Conservation (phyloP, 2,888 invertebrate species). For the Nemotelus nigrinus region DNA sequence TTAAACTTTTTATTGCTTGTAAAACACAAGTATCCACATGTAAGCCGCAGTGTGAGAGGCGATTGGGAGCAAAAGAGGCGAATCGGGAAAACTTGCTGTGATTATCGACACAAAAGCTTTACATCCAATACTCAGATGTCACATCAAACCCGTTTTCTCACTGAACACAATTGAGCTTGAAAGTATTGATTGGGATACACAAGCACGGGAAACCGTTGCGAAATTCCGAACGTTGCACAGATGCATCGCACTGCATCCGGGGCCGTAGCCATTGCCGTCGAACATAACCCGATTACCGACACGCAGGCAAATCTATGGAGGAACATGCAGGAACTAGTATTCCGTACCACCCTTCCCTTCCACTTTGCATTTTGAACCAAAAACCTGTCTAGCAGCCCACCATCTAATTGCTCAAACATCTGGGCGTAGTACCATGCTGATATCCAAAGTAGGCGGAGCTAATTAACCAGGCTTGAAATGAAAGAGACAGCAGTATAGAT, state of each 20-base stretch:
- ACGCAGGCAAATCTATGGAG: background rate
- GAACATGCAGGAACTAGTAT: slow-evolving; percentile 7
- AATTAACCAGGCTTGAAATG: slow-evolving; percentile 37
- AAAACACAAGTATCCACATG: background rate
- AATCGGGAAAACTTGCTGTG: background rate
- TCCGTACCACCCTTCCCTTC: slow-evolving; percentile 17
- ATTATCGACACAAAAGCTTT: background rate
- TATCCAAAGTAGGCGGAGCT: slow-evolving; percentile 48
- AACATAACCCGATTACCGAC: background rate
- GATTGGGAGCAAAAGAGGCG: background rate
- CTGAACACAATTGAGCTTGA: background rate
- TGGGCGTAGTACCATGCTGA: slow-evolving; percentile 27
- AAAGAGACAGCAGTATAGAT: slow-evolving; percentile 12
- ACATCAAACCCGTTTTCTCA: background rate
- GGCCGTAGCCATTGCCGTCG: background rate
- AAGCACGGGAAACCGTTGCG: background rate
- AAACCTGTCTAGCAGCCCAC: background rate
- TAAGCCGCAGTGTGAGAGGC: background rate
- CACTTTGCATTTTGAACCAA: background rate
- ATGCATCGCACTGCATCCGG: slow-evolving; percentile 17
- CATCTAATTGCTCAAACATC: slow-evolving; percentile 43
- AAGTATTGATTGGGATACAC: background rate
- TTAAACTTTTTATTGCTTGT: slow-evolving; percentile 12
- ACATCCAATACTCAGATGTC: background rate
- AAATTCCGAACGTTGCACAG: background rate